Conservation (phyloP, 2,888 invertebrate genomes). For the Cryptus viduatorius region DNA sequence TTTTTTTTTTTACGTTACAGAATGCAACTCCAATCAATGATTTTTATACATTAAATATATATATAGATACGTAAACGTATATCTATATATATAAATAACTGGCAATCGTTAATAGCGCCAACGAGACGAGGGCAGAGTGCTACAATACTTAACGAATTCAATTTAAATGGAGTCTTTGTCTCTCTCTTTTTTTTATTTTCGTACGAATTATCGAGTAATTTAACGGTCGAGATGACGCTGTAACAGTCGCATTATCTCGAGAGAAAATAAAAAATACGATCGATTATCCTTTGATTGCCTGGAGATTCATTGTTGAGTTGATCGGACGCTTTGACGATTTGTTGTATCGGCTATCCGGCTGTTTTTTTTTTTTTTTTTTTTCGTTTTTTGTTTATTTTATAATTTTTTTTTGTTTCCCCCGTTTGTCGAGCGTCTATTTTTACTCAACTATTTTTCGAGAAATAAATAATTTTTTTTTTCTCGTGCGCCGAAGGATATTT, state of each 20-base stretch:
- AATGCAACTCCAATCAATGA: slow-evolving; percentile 84
- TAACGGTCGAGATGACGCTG: not conserved
- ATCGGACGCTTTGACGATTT: slow-evolving; percentile 73
- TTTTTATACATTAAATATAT: slow-evolving; percentile 50
- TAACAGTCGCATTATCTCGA: slow-evolving; percentile 20
- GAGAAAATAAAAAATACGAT: slow-evolving; percentile 23
- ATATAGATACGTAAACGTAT: not conserved
- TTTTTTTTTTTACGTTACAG: slow-evolving; percentile 71
- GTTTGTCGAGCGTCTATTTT: slow-evolving; percentile 16
- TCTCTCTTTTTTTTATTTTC: not conserved
- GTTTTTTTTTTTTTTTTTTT: slow-evolving; percentile 49
- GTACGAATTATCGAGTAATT: not conserved
- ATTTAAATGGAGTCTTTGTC: not conserved
- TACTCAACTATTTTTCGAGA: slow-evolving; percentile 22
- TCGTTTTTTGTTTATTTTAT: slow-evolving; percentile 25
- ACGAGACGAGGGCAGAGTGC: slow-evolving; percentile 50
- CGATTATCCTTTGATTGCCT: slow-evolving; percentile 51
- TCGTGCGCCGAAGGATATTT: slow-evolving; percentile 18
- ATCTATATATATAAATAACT: slow-evolving; percentile 72
- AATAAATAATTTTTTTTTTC: slow-evolving; percentile 17
- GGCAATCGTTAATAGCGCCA: slow-evolving; percentile 77
- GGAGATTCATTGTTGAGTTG: slow-evolving; percentile 41
- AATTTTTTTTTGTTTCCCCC: slow-evolving; percentile 28
- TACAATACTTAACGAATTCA: slow-evolving; percentile 2
- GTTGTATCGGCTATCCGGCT: slow-evolving; percentile 85